Percentiles rank a stretch among this genome's conserved stretches.
These are phyloP conservation scores for Dinocampus coccinellae DNA, from an alignment of 2,888 invertebrate species.

Conservation along the genomic window DNA sequence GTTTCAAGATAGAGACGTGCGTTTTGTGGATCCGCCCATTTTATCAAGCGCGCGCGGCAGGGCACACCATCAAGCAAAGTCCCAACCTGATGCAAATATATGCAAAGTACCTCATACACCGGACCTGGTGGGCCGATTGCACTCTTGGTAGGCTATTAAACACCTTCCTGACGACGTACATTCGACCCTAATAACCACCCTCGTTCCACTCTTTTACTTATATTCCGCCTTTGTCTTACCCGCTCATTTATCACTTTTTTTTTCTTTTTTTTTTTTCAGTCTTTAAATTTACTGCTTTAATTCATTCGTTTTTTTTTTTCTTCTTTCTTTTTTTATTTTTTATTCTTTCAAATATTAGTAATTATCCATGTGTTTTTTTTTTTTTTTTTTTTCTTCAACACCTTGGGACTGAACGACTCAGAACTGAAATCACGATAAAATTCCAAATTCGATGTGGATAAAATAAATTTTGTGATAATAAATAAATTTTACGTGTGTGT, in stretches of 20 bases:
- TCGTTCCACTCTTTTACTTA: constrained; percentile 31
- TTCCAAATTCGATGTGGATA: neutral
- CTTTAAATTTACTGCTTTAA: neutral
- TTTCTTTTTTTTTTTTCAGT: no score
- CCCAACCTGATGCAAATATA: constrained; percentile 61
- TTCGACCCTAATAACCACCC: constrained; percentile 54
- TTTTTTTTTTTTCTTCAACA: no score
- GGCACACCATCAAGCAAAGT: constrained; percentile 34
- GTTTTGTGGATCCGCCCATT: constrained; percentile 46
- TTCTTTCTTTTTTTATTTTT: neutral
- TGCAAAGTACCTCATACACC: constrained; percentile 59
- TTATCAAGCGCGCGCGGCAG: constrained; percentile 53
- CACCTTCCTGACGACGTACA: constrained; percentile 63
- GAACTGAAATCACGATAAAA: no score
- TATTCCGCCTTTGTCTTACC: constrained; percentile 29
- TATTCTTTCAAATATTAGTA: neutral
- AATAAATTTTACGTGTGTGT: neutral
- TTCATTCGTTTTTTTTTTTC: constrained; percentile 8
- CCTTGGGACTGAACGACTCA: neutral
- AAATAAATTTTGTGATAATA: neutral
- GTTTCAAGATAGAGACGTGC: constrained; percentile 48
- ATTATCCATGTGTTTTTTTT: neutral
- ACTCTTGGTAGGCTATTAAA: constrained; percentile 66
- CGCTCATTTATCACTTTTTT: constrained; percentile 19
- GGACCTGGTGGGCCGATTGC: constrained; percentile 55